Conservation (phyloP, 2,888 invertebrate species). For the Polydesmus complanatus region DNA sequence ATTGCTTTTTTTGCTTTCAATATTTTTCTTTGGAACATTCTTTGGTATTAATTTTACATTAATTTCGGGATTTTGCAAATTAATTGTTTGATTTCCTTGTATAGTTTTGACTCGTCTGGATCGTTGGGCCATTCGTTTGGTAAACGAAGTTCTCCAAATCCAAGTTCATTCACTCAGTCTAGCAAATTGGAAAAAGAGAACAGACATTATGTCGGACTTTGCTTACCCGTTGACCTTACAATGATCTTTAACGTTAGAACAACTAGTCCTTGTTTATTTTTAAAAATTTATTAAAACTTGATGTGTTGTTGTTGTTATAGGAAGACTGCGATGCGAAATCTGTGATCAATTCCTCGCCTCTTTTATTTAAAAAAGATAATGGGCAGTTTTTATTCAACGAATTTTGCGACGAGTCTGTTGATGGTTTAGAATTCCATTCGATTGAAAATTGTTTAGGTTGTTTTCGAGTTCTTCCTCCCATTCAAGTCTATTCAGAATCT, state of each 20-base stretch:
- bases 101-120: slow-evolving; percentile 10
- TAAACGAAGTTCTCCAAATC: neutral
- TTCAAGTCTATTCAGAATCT: neutral
- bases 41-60: no score
- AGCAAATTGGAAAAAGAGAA: neutral
- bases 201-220: slow-evolving; percentile 54
- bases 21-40: no score
- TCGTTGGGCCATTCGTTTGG: slow-evolving; percentile 8
- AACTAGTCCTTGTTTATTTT: slow-evolving; percentile 12
- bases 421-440: slow-evolving; percentile 21
- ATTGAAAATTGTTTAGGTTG: slow-evolving; percentile 22
- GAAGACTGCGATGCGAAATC: neutral
- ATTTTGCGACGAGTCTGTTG: slow-evolving; percentile 11
- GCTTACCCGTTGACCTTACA: slow-evolving; percentile 51
- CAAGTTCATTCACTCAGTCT: neutral
- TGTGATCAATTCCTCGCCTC: neutral
- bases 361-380: neutral
- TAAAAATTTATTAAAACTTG: slow-evolving; percentile 1
- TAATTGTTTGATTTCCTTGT: neutral
- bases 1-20: no score
- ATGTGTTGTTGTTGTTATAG: neutral
- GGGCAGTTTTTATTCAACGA: neutral
- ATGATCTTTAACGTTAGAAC: slow-evolving; percentile 47
- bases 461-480: slow-evolving; percentile 15
- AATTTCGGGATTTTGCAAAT: neutral